These are phyloP conservation scores for Drosophila jambulina DNA, from an alignment of 1,140 invertebrate species.

Conservation along the genomic window DNA sequence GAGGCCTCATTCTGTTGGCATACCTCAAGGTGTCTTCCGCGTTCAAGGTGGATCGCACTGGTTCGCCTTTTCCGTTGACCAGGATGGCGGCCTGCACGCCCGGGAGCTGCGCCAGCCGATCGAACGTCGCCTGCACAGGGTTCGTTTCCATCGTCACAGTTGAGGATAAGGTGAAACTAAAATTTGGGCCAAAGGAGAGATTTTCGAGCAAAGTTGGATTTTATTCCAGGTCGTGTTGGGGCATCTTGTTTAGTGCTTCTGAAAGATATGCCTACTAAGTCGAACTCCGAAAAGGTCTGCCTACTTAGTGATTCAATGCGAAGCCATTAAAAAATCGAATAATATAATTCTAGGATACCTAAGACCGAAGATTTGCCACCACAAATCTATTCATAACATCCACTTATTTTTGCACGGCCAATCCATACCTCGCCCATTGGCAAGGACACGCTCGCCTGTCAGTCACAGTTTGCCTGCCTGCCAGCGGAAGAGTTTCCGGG, in stretches of 20 bases:
- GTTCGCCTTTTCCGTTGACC: conserved; percentile 14
- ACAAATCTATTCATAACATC: background rate
- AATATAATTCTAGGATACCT: background rate
- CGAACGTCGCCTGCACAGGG: conserved; percentile 17
- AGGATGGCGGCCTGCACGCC: conserved; percentile 42
- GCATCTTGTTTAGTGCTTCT: background rate
- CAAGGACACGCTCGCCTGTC: conserved; percentile 22
- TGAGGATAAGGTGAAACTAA: background rate
- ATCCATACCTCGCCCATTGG: conserved; percentile 9
- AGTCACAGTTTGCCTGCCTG: conserved; percentile 16
- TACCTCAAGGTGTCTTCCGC: background rate
- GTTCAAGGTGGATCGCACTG: conserved; percentile 27
- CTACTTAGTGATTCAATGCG: too few species aligned
- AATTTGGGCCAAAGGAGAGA: background rate
- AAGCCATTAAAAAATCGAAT: too few species aligned
- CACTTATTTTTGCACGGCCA: conserved; percentile 8
- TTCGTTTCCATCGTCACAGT: background rate
- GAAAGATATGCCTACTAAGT: background rate
- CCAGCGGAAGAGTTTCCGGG: conserved; percentile 56
- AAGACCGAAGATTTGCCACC: background rate
- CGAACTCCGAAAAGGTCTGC: background rate
- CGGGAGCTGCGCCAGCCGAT: conserved; percentile 26
- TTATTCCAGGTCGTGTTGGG: background rate
- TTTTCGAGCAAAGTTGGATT: background rate
- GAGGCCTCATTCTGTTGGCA: conserved; percentile 7